These are phyloP conservation scores for Epicampocera succincta DNA, from an alignment of 2,888 invertebrate species.

Conservation along the genomic window DNA sequence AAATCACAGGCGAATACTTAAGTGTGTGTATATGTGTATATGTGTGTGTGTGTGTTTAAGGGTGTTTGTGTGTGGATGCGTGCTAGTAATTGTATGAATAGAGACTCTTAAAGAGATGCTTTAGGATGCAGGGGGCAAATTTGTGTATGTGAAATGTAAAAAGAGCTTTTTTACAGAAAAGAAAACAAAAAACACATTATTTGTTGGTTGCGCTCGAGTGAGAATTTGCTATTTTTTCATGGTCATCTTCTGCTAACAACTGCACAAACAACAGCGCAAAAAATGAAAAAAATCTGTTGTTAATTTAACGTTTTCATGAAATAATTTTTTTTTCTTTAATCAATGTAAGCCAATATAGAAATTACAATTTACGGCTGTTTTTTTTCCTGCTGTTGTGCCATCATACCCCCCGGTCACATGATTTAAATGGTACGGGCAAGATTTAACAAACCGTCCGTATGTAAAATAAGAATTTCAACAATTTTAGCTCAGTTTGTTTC, in stretches of 20 bases:
- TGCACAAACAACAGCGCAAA: conserved; percentile 21
- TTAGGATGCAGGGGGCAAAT: conserved; percentile 19
- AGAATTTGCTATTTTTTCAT: conserved; percentile 69
- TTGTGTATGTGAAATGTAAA: conserved; percentile 54
- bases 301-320: conserved; percentile 49
- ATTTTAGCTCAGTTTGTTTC: too few species aligned
- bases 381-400: conserved; percentile 11
- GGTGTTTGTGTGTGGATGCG: conserved; percentile 49
- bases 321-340: conserved; percentile 15
- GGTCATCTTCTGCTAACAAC: conserved; percentile 66
- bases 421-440: conserved; percentile 43
- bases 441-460: conserved; percentile 5
- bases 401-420: conserved; percentile 40
- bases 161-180: conserved; percentile 45
- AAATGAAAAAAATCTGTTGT: conserved; percentile 47
- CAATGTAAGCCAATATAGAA: conserved; percentile 36
- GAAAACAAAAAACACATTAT: conserved; percentile 43
- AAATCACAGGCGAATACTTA: too few species aligned
- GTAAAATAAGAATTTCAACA: background rate
- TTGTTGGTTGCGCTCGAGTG: conserved; percentile 68
- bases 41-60: background rate
- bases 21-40: too few species aligned
- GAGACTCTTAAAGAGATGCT: background rate
- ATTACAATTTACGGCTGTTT: conserved; percentile 20
- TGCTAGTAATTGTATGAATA: conserved; percentile 10